Conservation (phyloP, 2,888 invertebrate genomes). For the Cetonia aurata region DNA sequence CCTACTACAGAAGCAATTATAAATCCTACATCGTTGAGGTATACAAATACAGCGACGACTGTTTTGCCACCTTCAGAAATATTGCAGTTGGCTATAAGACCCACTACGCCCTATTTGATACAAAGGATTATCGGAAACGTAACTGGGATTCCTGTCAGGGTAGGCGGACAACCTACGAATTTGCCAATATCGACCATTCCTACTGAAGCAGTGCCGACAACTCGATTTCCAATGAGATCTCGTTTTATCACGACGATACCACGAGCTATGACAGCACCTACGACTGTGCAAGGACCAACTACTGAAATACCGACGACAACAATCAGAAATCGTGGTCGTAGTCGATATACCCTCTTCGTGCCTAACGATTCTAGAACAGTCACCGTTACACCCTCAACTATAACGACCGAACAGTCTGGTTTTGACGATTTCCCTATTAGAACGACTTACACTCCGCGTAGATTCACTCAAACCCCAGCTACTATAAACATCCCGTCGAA, state of each 20-base stretch:
- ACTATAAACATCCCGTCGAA: conserved; percentile 64
- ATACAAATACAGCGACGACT: conserved; percentile 42
- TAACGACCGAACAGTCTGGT: conserved; percentile 34
- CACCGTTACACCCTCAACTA: conserved; percentile 38
- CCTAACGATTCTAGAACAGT: conserved; percentile 38
- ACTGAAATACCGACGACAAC: conserved; percentile 45
- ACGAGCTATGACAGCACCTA: conserved; percentile 49
- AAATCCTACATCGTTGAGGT: not conserved
- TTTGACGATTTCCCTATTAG: conserved; percentile 53
- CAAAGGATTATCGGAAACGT: conserved; percentile 38
- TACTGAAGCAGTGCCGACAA: conserved; percentile 61
- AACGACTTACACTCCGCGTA: conserved; percentile 55
- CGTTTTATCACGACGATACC: conserved; percentile 45
- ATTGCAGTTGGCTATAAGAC: conserved; percentile 35
- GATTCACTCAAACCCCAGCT: conserved; percentile 59
- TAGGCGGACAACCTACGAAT: conserved; percentile 16
- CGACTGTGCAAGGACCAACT: conserved; percentile 45
- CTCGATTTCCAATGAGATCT: conserved; percentile 44
- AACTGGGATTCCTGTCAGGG: conserved; percentile 13
- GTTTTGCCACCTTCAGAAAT: conserved; percentile 31
- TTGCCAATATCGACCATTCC: conserved; percentile 22
- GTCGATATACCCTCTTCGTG: conserved; percentile 30
- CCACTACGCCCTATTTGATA: conserved; percentile 40
- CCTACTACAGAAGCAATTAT: not conserved
- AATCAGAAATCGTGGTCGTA: conserved; percentile 43